Evolutionary conservation across 2,888 invertebrate genomes (phyloP).

Genomic region (Archips crataeganus): DNA sequence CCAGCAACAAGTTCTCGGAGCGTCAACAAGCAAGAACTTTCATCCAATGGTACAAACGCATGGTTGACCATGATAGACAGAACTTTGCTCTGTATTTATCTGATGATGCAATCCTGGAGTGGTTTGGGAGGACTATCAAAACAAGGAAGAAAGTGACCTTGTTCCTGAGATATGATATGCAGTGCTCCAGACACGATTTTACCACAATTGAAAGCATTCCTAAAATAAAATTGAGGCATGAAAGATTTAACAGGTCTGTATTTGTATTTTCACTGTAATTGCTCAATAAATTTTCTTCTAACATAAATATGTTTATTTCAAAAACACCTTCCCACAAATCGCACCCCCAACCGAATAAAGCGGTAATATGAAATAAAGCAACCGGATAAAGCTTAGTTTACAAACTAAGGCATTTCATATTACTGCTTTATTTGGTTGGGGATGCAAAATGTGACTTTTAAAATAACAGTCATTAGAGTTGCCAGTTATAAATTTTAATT

Average conservation of each 20-base stretch:
- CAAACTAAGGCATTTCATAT: too few relatives aligned
- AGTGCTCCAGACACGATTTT: conserved; percentile 81
- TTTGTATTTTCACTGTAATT: conserved; percentile 25
- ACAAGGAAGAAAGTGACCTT: conserved; percentile 85
- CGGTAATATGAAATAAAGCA: too few relatives aligned
- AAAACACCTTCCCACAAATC: background rate
- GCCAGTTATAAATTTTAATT: background rate
- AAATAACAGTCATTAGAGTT: background rate
- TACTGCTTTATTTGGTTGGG: too few relatives aligned
- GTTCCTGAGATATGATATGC: conserved; percentile 85
- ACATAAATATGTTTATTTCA: conserved; percentile 29
- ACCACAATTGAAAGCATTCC: conserved; percentile 75
- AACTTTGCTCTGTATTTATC: conserved; percentile 79
- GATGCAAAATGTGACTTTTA: background rate
- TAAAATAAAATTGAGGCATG: conserved; percentile 64
- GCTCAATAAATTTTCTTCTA: conserved; percentile 39
- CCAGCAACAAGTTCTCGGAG: conserved; percentile 56
- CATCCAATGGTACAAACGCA: conserved; percentile 76
- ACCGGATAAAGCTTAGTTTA: too few relatives aligned
- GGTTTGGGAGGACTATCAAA: conserved; percentile 88
- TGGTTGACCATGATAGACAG: conserved; percentile 81
- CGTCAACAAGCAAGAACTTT: conserved; percentile 74
- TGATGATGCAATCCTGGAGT: conserved; percentile 85
- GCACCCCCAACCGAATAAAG: too few relatives aligned
- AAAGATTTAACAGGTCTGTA: conserved; percentile 66